Base-by-base conservation (phyloP, 2,113 vertebrate genomes). In the Chelonoidis abingdonii region DNA sequence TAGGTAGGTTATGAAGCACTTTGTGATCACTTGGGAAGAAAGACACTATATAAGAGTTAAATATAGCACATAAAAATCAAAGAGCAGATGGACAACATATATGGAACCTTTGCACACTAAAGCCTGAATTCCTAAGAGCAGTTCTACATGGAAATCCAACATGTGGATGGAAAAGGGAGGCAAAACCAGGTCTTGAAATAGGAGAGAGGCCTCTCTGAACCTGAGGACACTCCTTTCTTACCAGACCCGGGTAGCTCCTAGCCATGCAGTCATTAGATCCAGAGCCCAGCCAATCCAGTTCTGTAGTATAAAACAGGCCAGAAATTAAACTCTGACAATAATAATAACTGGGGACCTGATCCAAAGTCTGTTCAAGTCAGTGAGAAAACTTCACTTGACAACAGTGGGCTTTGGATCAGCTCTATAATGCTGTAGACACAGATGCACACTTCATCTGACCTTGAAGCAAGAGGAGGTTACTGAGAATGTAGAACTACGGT, bases 21-120 rank as follows among this genome's bases (percentile, higher is more conserved):
- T 92, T 84, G 38, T 5, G 0, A 0, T 80, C 69, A n/a, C 31
- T n/a, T 17, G 62, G 31, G 31, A 35, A 65, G 31, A 65, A 65
- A 65, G 62, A 29, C 57, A 62, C 27, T 62, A 31, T 27, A 31
- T 62, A 69, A 69, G 35, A 19, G 35, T 69, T 69, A 69, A 19
- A 69, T 69, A n/a, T n/a, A 38, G 35, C 8, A 69, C 35, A 69
- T n/a, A 17, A 69, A 21, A 69, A n/a, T 21, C 65, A n/a, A 69
- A n/a, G 16, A 69, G 35, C 17, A 69, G 65, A 19, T 69, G 35
- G 65, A n/a, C 7, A 69, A 69, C 35, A 21, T 8, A n/a, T n/a
- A 9, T 69, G 65, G 31, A 69, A 69, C 35, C 17, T 10, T 78
- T 44, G 2, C 41, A 16, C 1, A 1, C 25, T 76, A 25, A 69